Percentiles rank a stretch among this genome's conserved stretches.
Conservation (phyloP, 1,140 invertebrate genomes). For the Nephotettix cincticeps region DNA sequence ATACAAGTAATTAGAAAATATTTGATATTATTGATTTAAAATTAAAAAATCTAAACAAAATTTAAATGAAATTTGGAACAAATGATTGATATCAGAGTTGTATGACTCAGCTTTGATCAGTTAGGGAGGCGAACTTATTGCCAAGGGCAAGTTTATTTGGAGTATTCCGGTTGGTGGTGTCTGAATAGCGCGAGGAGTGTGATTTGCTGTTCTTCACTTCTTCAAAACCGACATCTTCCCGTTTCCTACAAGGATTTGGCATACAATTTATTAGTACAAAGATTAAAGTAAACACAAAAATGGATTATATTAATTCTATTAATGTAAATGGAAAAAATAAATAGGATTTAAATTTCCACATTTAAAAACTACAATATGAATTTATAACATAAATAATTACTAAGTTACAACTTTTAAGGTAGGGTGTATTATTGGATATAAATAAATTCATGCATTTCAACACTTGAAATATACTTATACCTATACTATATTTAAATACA, state of each 20-base stretch:
- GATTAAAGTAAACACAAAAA: background rate
- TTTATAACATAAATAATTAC: no score
- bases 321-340: background rate
- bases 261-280: no score
- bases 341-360: no score
- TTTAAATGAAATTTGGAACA: constrained; percentile 4
- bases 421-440: no score
- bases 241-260: constrained; percentile 12
- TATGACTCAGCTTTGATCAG: constrained; percentile 41
- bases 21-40: no score
- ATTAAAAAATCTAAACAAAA: no score
- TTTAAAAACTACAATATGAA: background rate
- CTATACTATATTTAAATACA: no score
- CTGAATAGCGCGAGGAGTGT: constrained; percentile 30
- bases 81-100: background rate
- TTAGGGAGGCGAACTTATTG: constrained; percentile 38
- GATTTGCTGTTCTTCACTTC: constrained; percentile 36
- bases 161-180: constrained; percentile 27
- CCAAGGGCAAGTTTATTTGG: constrained; percentile 33
- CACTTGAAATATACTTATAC: no score
- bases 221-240: constrained; percentile 35
- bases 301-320: background rate
- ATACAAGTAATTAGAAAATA: no score
- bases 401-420: no score
- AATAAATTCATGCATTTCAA: no score